These are phyloP conservation scores for Epizoanthus illoricatus DNA, from an alignment of 92 coral and sea anemone species.

Conservation along the genomic window DNA sequence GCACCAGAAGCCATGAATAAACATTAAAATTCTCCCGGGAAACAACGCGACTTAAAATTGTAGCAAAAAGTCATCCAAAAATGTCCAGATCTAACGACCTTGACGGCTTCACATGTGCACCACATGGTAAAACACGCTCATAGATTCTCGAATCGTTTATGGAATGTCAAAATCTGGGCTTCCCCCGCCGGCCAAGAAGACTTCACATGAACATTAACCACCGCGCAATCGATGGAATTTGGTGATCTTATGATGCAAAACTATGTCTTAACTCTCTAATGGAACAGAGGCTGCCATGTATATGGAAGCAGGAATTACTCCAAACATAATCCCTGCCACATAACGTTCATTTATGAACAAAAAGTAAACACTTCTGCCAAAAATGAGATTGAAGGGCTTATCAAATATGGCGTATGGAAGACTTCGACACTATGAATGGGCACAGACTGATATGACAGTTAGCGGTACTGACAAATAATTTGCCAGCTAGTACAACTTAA, in stretches of 20 bases:
- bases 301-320: conserved; percentile 7
- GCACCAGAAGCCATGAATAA: conserved; percentile 19
- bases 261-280: not conserved
- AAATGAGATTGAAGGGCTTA: conserved; percentile 60
- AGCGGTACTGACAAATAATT: not conserved
- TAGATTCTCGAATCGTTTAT: not conserved
- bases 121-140: not conserved
- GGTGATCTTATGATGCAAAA: not conserved
- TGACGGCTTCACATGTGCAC: conserved; percentile 2
- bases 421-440: conserved; percentile 15
- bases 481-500: not conserved
- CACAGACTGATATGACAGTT: not conserved
- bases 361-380: conserved; percentile 55
- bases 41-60: conserved; percentile 7
- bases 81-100: not conserved
- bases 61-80: not conserved
- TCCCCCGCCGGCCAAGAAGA: conserved; percentile 15
- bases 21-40: conserved; percentile 8
- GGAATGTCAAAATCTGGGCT: conserved; percentile 16
- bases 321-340: conserved; percentile 24
- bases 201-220: not conserved
- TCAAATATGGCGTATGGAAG: conserved; percentile 78
- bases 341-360: not conserved
- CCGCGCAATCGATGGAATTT: not conserved
- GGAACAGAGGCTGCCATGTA: not conserved